A percentile compares a stretch with the other conserved stretches of the same genome.
Evolutionary conservation across 2,797 vertebrate genomes (phyloP).

Genomic region (Sphenodon punctatus): DNA sequence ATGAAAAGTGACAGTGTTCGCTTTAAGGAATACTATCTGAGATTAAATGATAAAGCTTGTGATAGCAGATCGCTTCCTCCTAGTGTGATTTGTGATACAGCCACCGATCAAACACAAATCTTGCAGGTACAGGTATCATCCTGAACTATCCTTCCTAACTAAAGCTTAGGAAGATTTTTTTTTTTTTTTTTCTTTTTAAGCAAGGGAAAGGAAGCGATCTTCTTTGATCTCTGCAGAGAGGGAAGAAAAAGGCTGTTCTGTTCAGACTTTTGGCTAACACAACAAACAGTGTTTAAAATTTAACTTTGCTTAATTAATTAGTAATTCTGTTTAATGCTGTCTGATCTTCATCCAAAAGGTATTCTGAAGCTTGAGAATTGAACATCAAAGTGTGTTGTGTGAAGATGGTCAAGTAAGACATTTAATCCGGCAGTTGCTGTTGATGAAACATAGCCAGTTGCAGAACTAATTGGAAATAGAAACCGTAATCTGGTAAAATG

Average conservation of each 20-base stretch:
- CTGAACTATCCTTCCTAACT: constrained; percentile 70
- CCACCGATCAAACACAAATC: constrained; percentile 77
- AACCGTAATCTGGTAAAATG: constrained; percentile 65
- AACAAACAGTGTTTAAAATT: constrained; percentile 99
- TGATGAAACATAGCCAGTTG: constrained; percentile 74
- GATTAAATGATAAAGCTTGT: constrained; percentile 62
- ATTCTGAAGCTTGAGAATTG: constrained; percentile 89
- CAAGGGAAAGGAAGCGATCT: constrained; percentile 83
- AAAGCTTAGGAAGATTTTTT: constrained; percentile 71
- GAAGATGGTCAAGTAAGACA: constrained; percentile 83
- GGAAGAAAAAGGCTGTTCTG: constrained; percentile 84
- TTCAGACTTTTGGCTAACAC: constrained; percentile 95
- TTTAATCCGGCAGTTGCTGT: constrained; percentile 80
- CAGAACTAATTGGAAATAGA: constrained; percentile 69
- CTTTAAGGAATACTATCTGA: background rate
- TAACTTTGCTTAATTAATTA: constrained; percentile 99
- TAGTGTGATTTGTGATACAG: constrained; percentile 76
- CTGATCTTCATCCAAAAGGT: constrained; percentile 99
- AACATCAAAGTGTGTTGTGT: constrained; percentile 94
- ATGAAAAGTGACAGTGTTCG: constrained; percentile 31
- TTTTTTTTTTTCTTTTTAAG: constrained; percentile 61
- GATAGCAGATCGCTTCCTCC: constrained; percentile 68
- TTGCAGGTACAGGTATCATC: constrained; percentile 52
- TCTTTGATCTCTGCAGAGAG: constrained; percentile 91
- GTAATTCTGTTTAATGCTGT: constrained; percentile 98